These are phyloP conservation scores for Philereme vetulata DNA, from an alignment of 2,888 invertebrate species.

Conservation along the genomic window DNA sequence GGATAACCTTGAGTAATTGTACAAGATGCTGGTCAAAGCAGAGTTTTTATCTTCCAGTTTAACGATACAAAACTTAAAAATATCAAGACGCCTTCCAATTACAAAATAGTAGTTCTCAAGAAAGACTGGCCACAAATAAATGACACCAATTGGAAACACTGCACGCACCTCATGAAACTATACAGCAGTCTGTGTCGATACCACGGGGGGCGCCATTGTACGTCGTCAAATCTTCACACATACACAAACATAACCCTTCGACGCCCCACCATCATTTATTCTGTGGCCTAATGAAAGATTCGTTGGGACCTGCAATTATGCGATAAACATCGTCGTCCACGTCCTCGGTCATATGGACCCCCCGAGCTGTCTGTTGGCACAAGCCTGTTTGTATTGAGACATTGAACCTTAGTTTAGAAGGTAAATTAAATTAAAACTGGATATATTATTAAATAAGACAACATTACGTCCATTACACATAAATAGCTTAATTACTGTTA, in stretches of 20 bases:
- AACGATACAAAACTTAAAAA: too few species aligned
- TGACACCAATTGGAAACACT: conserved; percentile 5
- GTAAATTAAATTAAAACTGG: too few species aligned
- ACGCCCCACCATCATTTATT: conserved; percentile 47
- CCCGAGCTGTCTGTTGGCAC: conserved; percentile 21
- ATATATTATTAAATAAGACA: too few species aligned
- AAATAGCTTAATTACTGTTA: too few species aligned
- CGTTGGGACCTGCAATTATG: conserved; percentile 73
- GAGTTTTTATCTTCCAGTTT: not conserved
- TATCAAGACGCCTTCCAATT: too few species aligned
- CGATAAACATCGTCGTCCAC: conserved; percentile 70
- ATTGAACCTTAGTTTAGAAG: not conserved
- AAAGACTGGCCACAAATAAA: not conserved
- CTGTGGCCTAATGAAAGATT: conserved; percentile 65
- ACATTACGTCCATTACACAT: too few species aligned
- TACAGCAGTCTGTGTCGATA: conserved; percentile 21
- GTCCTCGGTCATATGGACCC: conserved; percentile 40
- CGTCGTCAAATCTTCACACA: conserved; percentile 56
- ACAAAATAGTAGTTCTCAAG: not conserved
- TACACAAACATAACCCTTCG: conserved; percentile 32
- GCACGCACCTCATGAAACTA: not conserved
- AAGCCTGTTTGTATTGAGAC: not conserved
- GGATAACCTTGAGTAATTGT: not conserved
- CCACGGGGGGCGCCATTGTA: conserved; percentile 72
- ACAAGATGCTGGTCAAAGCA: not conserved